These are phyloP conservation scores for Myotis yumanensis DNA, from an alignment of 2,113 vertebrate genomes.

Conservation along the genomic window DNA sequence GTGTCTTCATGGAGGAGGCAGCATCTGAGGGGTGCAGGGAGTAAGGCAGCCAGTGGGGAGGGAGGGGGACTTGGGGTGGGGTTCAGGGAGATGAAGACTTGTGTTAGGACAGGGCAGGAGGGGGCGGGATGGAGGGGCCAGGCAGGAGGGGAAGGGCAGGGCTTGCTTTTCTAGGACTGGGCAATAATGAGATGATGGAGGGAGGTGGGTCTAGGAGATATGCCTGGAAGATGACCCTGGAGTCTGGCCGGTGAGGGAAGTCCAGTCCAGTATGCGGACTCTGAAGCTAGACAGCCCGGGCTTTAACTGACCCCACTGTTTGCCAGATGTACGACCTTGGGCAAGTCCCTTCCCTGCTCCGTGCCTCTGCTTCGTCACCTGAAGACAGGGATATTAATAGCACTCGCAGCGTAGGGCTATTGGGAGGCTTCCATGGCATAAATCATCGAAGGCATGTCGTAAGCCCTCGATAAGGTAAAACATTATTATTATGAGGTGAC, in stretches of 20 bases:
- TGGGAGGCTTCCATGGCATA: not conserved
- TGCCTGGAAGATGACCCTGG: not conserved
- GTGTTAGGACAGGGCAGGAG: rapidly evolving
- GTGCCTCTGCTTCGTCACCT: not conserved
- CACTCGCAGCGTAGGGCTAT: not conserved
- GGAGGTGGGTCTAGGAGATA: not conserved
- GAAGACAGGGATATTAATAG: not conserved
- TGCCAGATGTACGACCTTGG: not conserved
- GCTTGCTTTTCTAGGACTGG: not conserved
- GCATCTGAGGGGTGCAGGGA: not conserved
- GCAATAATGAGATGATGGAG: too few relatives aligned
- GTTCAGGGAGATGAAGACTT: rapidly evolving
- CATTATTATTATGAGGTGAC: not conserved
- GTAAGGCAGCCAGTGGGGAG: rapidly evolving
- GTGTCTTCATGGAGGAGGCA: not conserved
- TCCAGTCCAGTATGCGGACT: not conserved
- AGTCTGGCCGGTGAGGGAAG: not conserved
- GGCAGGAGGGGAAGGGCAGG: not conserved
- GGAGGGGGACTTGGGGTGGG: not conserved
- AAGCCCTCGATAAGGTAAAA: not conserved
- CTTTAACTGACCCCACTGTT: not conserved
- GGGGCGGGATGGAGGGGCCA: not conserved
- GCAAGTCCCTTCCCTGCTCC: not conserved
- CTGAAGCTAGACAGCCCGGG: not conserved
- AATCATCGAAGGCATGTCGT: not conserved